Evolutionary conservation across 2,888 invertebrate genomes (phyloP), one percentile per base, ranked within the genome.

Genomic region (Chorisops tibialis): DNA sequence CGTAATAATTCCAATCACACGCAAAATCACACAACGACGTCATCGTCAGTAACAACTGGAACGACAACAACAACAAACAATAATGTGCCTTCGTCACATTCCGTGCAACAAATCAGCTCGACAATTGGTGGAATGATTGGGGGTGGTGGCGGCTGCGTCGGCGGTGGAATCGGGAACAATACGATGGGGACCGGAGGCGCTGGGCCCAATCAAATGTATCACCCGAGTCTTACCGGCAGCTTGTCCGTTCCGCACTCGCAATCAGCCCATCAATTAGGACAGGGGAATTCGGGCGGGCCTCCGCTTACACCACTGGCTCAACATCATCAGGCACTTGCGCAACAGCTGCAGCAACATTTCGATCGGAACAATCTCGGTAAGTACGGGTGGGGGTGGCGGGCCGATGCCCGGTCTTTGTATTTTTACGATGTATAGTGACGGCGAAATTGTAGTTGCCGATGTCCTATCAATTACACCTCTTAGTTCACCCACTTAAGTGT

Each of bases 321-420:
- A 72, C 84, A 84, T 70, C 85, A 85, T 77, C 81, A 83, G 63
- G 81, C 82, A 67, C 79, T 83, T 71, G 84, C 84, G 72, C 79
- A 83, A 79, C 84, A 79, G 68, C 80, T 83, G 71, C 83, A 84
- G 71, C 84, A 84, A 73, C 82, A 83, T 70, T 83, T 83, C 69
- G 77, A 75, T 71, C 77, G 74, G 74, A 78, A 73, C 71, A 78
- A 76, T 75, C 76, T 75, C 69, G 78, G 78, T 78, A 66, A 78
- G 78, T 75, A 14, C 3, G 22, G 18, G 2, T 21, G 9, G 30
- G 7, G 30, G 30, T 30, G 30, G 30, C 9, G 30, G n/a, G n/a
- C n/a, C n/a, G n/a, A n/a, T n/a, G n/a, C n/a, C n/a, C n/a, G n/a
- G n/a, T n/a, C n/a, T n/a, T n/a, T n/a, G n/a, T n/a, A n/a, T n/a